Evolutionary conservation across 2,113 vertebrate species (phyloP).

Genomic region (Vombatus ursinus): DNA sequence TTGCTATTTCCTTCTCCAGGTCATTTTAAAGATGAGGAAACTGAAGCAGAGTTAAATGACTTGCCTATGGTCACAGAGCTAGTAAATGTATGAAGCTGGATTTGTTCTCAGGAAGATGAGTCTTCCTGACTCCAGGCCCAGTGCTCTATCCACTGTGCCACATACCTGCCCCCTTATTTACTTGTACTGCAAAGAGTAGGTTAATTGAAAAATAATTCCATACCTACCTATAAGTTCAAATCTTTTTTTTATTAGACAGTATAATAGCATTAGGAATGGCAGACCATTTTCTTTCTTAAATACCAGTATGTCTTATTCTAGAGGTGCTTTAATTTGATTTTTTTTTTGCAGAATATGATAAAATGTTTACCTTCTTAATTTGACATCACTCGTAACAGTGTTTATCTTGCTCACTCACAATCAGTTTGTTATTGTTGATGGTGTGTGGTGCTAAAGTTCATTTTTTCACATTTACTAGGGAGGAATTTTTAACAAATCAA

Average conservation of each 20-base stretch:
- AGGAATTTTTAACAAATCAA: neutral
- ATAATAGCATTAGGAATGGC: neutral
- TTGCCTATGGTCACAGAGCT: too few relatives aligned
- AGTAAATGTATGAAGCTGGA: too few relatives aligned
- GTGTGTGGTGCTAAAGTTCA: neutral
- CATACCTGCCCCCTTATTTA: too few relatives aligned
- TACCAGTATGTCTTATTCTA: neutral
- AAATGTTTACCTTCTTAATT: conserved; percentile 29
- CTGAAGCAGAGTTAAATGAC: too few relatives aligned
- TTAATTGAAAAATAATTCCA: conserved; percentile 31
- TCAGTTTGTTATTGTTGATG: neutral
- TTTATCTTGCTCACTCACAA: neutral
- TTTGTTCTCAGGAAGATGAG: too few relatives aligned
- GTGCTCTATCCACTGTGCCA: too few relatives aligned
- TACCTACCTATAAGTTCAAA: neutral
- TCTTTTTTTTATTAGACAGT: neutral
- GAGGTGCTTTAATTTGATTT: conserved; percentile 41
- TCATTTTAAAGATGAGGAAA: too few relatives aligned
- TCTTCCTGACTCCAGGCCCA: too few relatives aligned
- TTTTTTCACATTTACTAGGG: neutral
- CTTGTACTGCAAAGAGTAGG: neutral
- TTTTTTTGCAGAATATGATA: conserved; percentile 8
- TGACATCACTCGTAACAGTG: conserved; percentile 9
- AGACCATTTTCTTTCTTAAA: neutral
- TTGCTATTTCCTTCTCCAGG: too few relatives aligned